Evolutionary conservation across 2,888 invertebrate species (phyloP), one percentile per base, ranked within the genome.

Genomic region (Linyphia triangularis): DNA sequence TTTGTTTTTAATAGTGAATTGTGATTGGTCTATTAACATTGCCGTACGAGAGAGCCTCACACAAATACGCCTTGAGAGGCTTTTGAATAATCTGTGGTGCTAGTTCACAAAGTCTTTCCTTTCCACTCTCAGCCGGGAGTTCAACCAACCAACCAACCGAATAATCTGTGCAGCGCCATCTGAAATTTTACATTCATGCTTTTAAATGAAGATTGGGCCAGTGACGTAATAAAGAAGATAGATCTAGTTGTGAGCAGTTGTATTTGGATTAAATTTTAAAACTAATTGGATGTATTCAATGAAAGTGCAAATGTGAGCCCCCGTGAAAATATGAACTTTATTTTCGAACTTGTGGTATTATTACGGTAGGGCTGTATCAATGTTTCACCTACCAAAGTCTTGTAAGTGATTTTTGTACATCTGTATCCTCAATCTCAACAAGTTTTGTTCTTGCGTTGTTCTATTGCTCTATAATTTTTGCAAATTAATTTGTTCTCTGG

Each of bases 311-410:
- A n/a, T 5, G n/a, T 51, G 13, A 51, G 37, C 28, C 63, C 33
- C n/a, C 40, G 5, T 30, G 19, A 77, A 51, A 30, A 63, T 37
- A 88, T 88, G 86, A 81, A 72, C 67, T 75, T 10, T 67, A 30
- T 67, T 33, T 22, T 40, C 70, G 70, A 63, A 70, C 69, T 40
- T 63, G 57, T 61, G 65, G 75, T 69, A 61, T 37, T 75, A 22
- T 61, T 69, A 59, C 67, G 81, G 75, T 88, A 88, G 86, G 81
- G 86, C 81, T 75, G 75, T 81, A 88, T 86, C 73, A 75, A 88
- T 88, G 86, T 88, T 81, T 69, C 86, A 81, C 59, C 81, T 88
- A 88, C 81, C 81, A 81, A 88, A 88, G 40, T 63, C 81, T 72
- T 75, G 86, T 88, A 75, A 88, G 86, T 81, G 65, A 13, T 10